Evolutionary conservation across 1,140 invertebrate genomes (phyloP), one percentile per base, ranked within the genome.

Genomic region (Sitobion miscanthi): DNA sequence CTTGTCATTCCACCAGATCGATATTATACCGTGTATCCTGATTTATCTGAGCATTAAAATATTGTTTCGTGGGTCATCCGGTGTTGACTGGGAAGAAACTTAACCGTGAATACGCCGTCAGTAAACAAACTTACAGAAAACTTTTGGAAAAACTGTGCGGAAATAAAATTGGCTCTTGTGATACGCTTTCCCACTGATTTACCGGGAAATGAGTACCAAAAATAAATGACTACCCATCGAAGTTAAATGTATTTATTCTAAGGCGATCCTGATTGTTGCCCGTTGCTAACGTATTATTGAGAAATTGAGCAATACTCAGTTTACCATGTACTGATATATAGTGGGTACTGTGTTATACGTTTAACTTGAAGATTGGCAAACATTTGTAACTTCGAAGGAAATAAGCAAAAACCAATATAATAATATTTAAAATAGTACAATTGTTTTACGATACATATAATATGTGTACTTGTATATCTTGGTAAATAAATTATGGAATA

Each of bases 1-100:
- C 47, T 88, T 88, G n/a, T 88, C 87, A 35, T 88, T 23, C 20
- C 17, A 5, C n/a, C 30, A 35, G n/a, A 52, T 88, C 87, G 20
- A 54, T 88, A 52, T 35, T 35, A 88, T 52, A 25, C 23, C 38
- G 49, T 23, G 49, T 88, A 54, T 88, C 8, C 49, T 38, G 87
- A 54, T 88, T 88, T 54, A 88, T 88, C 54, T 9, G 54, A 88
- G n/a, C 35, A 38, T 88, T 20, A n/a, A 54, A 88, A 54, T n/a
- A 69, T 38, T 54, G 35, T 88, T 54, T 25, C 35, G 62, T 87
- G 30, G 11, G 47, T 87, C 14, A n/a, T 2, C 86, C 30, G 45
- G 30, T n/a, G 25, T 86, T 86, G 3, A 9, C 17, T 42, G 0
- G 0, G 21, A 45, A 45, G 23, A 23, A 85, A 85, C 38, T 45